phyloP scores from a whole-genome alignment of 1,140 invertebrate species.

The Wiebesia pumilae region DNA sequence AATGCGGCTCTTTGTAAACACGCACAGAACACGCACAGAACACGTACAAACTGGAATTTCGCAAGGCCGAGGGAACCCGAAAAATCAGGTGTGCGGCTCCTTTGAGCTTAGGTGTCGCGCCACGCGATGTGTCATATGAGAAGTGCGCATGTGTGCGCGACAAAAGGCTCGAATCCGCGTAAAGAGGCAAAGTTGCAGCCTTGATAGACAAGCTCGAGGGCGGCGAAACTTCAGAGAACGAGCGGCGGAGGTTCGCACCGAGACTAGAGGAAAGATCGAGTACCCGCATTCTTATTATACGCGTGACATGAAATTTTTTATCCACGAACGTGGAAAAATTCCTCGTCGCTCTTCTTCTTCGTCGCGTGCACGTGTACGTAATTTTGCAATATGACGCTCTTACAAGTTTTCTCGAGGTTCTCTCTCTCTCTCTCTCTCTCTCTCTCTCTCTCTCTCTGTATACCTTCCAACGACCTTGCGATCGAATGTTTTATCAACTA shows the following conservation, averaged over 20 bases:
- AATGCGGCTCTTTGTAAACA: conserved; percentile 50
- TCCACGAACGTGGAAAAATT: conserved; percentile 16
- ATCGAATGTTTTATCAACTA: too few species aligned
- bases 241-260: not conserved
- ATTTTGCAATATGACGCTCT: conserved; percentile 39
- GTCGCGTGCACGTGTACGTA: not conserved
- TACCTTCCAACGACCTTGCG: too few species aligned
- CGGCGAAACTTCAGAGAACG: conserved; percentile 66
- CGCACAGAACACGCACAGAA: too few species aligned
- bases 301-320: conserved; percentile 29
- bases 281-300: conserved; percentile 24
- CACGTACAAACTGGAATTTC: conserved; percentile 64
- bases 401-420: not conserved
- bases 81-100: conserved; percentile 65
- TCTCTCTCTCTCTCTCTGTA: not conserved
- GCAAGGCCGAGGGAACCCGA: conserved; percentile 33
- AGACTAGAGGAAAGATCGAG: conserved; percentile 15
- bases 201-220: conserved; percentile 63
- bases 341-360: not conserved
- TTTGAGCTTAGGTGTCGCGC: conserved; percentile 64
- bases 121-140: conserved; percentile 55
- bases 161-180: conserved; percentile 71
- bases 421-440: too few species aligned
- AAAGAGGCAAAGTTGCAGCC: conserved; percentile 66
- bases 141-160: conserved; percentile 50